phyloP scores from a whole-genome alignment of 2,888 invertebrate species.

The Pollenia angustigena region DNA sequence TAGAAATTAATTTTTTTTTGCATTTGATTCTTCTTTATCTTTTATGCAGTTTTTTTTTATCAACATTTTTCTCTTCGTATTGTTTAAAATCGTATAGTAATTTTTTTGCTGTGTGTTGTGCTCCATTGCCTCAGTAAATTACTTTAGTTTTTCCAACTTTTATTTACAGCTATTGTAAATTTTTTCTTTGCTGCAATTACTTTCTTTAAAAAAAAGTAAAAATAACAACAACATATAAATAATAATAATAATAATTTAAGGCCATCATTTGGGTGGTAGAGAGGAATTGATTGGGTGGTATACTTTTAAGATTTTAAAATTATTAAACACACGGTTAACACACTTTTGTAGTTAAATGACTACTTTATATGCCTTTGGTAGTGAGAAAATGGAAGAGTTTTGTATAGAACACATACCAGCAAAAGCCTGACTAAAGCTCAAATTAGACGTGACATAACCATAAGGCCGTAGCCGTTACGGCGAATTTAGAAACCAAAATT shows the following conservation, averaged over 20 bases:
- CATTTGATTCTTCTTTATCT: constrained; percentile 48
- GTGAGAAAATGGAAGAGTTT: too few species aligned
- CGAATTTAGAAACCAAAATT: too few species aligned
- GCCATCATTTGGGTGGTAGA: neutral
- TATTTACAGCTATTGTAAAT: constrained; percentile 41
- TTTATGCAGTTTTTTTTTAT: constrained; percentile 22
- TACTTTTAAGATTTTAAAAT: too few species aligned
- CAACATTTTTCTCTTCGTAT: constrained; percentile 23
- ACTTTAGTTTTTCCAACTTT: constrained; percentile 72
- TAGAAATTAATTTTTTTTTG: constrained; percentile 60
- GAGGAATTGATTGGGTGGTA: constrained; percentile 4
- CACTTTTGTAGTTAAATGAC: too few species aligned
- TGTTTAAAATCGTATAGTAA: constrained; percentile 7
- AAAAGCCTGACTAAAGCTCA: too few species aligned
- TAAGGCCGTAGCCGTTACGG: too few species aligned
- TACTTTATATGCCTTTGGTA: too few species aligned
- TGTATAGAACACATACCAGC: too few species aligned
- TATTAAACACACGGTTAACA: too few species aligned
- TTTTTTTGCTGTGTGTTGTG: constrained; percentile 75
- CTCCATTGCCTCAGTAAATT: constrained; percentile 82
- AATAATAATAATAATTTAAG: constrained; percentile 33
- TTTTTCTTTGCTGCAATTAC: constrained; percentile 51
- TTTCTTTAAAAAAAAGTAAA: constrained; percentile 64
- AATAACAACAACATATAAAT: constrained; percentile 40
- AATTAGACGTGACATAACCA: too few species aligned